Percentiles rank a stretch among this genome's conserved stretches.
phyloP scores from a whole-genome alignment of 2,113 vertebrate genomes.

The Scartelaos histophorus region DNA sequence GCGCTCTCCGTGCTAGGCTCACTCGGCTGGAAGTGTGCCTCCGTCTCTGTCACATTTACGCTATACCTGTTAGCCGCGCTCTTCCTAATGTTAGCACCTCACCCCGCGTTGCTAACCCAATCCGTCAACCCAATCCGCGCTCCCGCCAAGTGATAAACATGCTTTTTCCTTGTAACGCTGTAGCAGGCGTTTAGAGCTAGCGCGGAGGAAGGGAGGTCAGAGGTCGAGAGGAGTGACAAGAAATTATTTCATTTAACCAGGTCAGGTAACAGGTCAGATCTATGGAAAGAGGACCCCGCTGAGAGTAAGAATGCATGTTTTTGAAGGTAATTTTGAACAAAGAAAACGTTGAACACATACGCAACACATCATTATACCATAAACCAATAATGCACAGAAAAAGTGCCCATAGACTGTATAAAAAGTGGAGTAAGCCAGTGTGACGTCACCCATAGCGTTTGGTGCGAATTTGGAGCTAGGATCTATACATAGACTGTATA shows the following conservation, averaged over 20 bases:
- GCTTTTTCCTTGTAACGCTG: background rate
- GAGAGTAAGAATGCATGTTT: no score
- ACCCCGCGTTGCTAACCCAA: slow-evolving; percentile 12
- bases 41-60: slow-evolving; percentile 52
- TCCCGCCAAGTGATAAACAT: slow-evolving; percentile 5
- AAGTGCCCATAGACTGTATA: no score
- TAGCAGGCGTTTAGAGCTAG: background rate
- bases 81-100: slow-evolving; percentile 43
- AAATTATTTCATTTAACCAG: background rate
- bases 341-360: no score
- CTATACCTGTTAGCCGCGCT: slow-evolving; percentile 46
- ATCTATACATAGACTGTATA: no score
- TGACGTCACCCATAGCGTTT: no score
- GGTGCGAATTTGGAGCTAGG: no score
- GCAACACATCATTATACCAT: no score
- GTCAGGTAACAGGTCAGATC: no score
- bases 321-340: no score
- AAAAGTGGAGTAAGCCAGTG: no score
- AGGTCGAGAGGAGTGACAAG: background rate
- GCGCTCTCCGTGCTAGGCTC: slow-evolving; percentile 45
- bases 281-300: no score
- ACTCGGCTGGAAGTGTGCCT: slow-evolving; percentile 46
- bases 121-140: slow-evolving; percentile 1
- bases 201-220: background rate
- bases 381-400: no score